Evolutionary conservation across 2,888 invertebrate genomes (phyloP).

Genomic region (Drosophila trichaetosa): DNA sequence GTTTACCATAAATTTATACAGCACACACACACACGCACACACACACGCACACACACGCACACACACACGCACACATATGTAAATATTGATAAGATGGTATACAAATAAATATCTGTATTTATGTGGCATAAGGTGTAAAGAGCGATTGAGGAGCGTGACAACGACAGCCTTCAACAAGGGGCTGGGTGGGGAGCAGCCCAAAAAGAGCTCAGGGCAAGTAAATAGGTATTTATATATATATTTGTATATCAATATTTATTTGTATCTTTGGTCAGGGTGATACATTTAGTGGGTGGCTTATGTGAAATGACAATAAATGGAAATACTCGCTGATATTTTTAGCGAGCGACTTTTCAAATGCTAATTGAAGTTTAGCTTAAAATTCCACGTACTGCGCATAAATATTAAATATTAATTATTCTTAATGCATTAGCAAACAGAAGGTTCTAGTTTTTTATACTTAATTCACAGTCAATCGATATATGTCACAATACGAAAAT

Average conservation of each 20-base stretch:
- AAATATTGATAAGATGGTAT: conserved; percentile 72
- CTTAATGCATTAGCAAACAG: conserved; percentile 70
- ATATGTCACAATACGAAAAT: conserved; percentile 59
- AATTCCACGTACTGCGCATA: conserved; percentile 48
- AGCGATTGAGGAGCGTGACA: conserved; percentile 33
- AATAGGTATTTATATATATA: conserved; percentile 11
- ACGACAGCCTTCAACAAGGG: conserved; percentile 47
- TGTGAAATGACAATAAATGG: conserved; percentile 52
- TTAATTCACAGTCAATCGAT: conserved; percentile 58
- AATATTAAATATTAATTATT: conserved; percentile 60
- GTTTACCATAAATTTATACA: conserved; percentile 54
- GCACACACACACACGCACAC: conserved; percentile 6
- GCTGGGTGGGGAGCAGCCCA: neutral
- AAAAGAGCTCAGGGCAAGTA: conserved; percentile 34
- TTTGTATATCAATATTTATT: conserved; percentile 10
- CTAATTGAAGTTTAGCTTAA: conserved; percentile 68
- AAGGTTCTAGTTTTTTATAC: neutral
- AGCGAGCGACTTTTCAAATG: conserved; percentile 56
- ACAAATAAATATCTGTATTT: conserved; percentile 12
- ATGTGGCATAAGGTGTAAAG: conserved; percentile 16
- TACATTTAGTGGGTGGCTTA: conserved; percentile 52
- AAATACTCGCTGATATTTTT: conserved; percentile 54
- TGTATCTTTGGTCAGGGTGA: conserved; percentile 38
- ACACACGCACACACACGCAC: neutral
- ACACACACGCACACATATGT: conserved; percentile 65